phyloP scores from a whole-genome alignment of 2,797 vertebrate genomes.

The Semaprochilodus insignis region DNA sequence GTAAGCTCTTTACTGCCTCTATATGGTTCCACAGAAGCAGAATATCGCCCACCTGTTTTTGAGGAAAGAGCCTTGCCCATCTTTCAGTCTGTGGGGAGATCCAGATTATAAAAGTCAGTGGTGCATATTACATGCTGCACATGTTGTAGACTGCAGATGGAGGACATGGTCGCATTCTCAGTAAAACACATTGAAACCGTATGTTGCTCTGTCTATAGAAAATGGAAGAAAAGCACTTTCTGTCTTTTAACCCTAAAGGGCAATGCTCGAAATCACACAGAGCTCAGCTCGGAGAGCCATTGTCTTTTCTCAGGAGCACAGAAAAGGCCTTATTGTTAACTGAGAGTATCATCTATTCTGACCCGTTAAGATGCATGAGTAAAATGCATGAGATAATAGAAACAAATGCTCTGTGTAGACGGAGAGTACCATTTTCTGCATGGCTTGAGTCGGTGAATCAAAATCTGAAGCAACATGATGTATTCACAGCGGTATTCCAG shows the following conservation, averaged over 20 bases:
- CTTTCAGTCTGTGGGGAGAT: background rate
- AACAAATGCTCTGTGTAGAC: conserved; percentile 33
- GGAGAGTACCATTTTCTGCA: conserved; percentile 37
- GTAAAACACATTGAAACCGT: background rate
- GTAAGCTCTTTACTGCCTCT: background rate
- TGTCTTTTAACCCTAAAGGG: conserved; percentile 8
- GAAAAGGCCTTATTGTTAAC: background rate
- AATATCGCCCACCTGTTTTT: background rate
- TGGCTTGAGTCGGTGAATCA: conserved; percentile 28
- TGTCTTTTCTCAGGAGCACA: background rate
- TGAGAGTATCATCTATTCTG: conserved; percentile 26
- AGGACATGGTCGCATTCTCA: background rate
- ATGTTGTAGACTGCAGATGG: background rate
- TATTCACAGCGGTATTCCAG: conserved; percentile 38
- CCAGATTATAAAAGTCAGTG: background rate
- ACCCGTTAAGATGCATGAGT: conserved; percentile 9
- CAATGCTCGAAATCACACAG: background rate
- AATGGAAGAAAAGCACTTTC: background rate
- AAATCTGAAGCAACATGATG: conserved; percentile 46
- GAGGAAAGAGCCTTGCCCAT: background rate
- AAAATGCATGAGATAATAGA: conserved; percentile 28
- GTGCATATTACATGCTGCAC: conserved; percentile 10
- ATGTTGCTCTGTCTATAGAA: background rate
- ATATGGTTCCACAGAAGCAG: conserved; percentile 2
- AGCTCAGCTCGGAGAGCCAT: background rate